A percentile compares a stretch with the other conserved stretches of the same genome.
Evolutionary conservation across 2,113 vertebrate species (phyloP).

Genomic region (Glareola pratincola): DNA sequence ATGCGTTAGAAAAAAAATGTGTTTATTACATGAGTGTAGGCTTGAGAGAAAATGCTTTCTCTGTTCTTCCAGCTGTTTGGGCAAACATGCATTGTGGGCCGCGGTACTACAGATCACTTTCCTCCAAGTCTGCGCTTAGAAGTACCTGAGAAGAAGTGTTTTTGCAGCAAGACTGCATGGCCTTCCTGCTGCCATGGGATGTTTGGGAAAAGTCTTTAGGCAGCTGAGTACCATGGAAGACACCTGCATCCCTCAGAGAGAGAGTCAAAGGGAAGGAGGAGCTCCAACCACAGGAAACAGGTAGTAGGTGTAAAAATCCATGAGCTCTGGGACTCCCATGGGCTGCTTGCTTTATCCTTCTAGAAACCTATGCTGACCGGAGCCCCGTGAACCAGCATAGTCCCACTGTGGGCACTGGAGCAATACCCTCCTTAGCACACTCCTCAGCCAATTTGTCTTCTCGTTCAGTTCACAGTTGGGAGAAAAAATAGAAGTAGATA

Average conservation of each 20-base stretch:
- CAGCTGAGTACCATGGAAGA: not conserved
- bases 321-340: not conserved
- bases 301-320: not conserved
- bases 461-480: not conserved
- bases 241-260: not conserved
- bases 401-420: not conserved
- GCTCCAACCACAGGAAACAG: not conserved
- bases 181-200: not conserved
- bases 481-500: not conserved
- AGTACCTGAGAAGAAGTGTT: not conserved
- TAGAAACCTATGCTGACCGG: not conserved
- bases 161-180: not conserved
- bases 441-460: not conserved
- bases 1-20: not conserved
- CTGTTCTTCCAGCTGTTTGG: not conserved
- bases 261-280: not conserved
- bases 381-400: not conserved
- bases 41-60: not conserved
- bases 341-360: not conserved
- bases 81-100: not conserved
- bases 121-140: not conserved
- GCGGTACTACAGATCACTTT: not conserved
- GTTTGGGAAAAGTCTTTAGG: not conserved
- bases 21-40: not conserved
- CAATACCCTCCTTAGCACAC: not conserved